Evolutionary conservation across 2,113 vertebrate genomes (phyloP).

Genomic region (Campylorhamphus procurvoides): DNA sequence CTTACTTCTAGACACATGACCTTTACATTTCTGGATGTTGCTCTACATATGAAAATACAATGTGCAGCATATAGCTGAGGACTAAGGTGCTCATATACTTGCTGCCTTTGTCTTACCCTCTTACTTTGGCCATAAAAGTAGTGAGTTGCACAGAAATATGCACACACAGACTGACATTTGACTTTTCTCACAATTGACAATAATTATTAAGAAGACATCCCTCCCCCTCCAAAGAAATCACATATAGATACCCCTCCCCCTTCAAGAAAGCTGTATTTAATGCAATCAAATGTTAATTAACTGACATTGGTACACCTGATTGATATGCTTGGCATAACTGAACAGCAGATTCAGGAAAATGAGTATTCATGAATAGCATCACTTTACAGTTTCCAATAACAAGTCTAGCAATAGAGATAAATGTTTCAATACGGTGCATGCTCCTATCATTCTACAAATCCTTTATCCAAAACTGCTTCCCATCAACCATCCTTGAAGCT

Average conservation of each 20-base stretch:
- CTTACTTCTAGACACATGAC: neutral
- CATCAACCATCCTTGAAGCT: neutral
- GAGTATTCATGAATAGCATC: slow-evolving; percentile 40
- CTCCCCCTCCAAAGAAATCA: neutral
- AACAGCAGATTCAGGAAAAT: slow-evolving; percentile 48
- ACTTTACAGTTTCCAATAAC: slow-evolving; percentile 20
- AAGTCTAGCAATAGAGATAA: slow-evolving; percentile 25
- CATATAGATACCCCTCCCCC: neutral
- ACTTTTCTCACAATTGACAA: neutral
- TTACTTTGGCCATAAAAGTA: neutral
- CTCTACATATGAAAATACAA: neutral
- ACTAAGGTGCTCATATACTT: neutral
- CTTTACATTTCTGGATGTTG: neutral
- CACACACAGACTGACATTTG: neutral
- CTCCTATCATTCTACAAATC: neutral
- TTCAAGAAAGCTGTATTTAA: slow-evolving; percentile 3
- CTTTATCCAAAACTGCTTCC: neutral
- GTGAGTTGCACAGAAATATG: neutral
- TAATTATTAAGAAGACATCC: neutral
- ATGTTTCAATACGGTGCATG: neutral
- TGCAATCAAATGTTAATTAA: slow-evolving; percentile 66
- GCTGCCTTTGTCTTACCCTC: neutral
- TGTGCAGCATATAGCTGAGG: neutral
- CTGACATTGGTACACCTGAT: slow-evolving; percentile 55
- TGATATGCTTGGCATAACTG: slow-evolving; percentile 50